A percentile compares a stretch with the other conserved stretches of the same genome.
These are phyloP conservation scores for Anastrepha ludens DNA, from an alignment of 1,140 invertebrate species.

Conservation along the genomic window DNA sequence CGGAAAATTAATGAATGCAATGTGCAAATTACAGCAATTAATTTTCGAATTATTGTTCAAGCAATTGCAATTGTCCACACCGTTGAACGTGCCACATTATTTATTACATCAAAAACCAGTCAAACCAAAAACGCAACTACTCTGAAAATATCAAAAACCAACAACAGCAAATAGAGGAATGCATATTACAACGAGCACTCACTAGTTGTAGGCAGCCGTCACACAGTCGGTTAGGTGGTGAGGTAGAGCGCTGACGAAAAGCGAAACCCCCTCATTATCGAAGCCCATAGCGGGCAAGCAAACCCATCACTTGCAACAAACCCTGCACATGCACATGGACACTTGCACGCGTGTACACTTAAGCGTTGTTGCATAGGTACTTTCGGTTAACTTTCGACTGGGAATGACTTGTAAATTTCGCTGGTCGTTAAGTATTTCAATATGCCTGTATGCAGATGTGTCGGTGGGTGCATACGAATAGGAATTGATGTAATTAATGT, in stretches of 20 bases:
- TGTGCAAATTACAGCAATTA: slow-evolving; percentile 53
- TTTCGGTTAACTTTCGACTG: background rate
- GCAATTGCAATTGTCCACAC: slow-evolving; percentile 52
- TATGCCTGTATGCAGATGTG: background rate
- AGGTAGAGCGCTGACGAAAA: background rate
- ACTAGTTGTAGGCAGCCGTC: background rate
- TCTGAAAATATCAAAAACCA: background rate
- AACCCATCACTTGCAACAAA: background rate
- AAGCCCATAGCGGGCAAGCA: background rate
- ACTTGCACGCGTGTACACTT: background rate
- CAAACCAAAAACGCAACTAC: slow-evolving; percentile 8
- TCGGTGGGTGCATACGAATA: background rate
- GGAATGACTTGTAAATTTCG: slow-evolving; percentile 7
- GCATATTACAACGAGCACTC: background rate
- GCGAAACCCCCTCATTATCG: background rate
- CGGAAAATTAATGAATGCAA: slow-evolving; percentile 35
- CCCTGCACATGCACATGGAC: background rate
- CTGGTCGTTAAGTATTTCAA: background rate
- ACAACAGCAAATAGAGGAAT: background rate
- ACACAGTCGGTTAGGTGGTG: background rate
- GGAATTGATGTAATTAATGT: too few relatives aligned
- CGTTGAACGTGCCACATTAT: slow-evolving; percentile 44
- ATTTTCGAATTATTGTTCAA: slow-evolving; percentile 47
- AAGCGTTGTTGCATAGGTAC: background rate
- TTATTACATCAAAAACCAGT: slow-evolving; percentile 35